Evolutionary conservation across 1,140 invertebrate species (phyloP), one percentile per base, ranked within the genome.

Genomic region (Sipha flava): DNA sequence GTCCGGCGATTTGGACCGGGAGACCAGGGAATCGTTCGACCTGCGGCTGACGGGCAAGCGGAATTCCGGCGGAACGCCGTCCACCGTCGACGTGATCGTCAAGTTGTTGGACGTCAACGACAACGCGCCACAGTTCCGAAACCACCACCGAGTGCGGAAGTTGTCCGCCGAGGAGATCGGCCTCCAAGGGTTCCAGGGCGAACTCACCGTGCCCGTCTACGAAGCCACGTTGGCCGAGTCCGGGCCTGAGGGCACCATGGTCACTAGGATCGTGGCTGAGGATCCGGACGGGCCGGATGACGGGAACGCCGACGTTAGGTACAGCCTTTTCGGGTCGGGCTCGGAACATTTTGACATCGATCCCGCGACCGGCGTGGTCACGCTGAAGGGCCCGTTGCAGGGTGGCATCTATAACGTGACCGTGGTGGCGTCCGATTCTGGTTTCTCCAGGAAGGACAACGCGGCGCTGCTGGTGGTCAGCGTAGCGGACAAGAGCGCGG

Each of bases 41-140:
- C 90, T 96, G 47, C 88, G 90, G 52, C 89, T 94, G 14, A 86
- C 92, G n/a, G 93, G 93, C 77, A 88, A 85, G 68, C 94, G 96
- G 85, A 90, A 91, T 83, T 92, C 91, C 0, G 85, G 86, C 0
- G 82, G 84, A 10, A 87, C 89, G 54, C 88, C 87, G 81, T 90
- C 90, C 7, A 89, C 88, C 1, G 92, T 93, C 0, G 92, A 91
- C 82, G 90, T 95, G 0, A 92, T 93, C 81, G 89, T 95, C 1
- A 91, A 93, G 84, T 88, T 95, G 2, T 84, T 92, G 77, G 94
- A 95, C 83, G 87, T 93, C 0, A 95, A 95, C 84, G 92, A 95
- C 82, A 93, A 93, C 83, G 57, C 82, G 4, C 84, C 84, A 0
- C 87, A 87, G 68, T 94, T 94, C 84, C 90, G 90, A 82, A 90